A percentile compares a stretch with the other conserved stretches of the same genome.
phyloP scores from a whole-genome alignment of 2,113 vertebrate species.

The Cottus gobio region DNA sequence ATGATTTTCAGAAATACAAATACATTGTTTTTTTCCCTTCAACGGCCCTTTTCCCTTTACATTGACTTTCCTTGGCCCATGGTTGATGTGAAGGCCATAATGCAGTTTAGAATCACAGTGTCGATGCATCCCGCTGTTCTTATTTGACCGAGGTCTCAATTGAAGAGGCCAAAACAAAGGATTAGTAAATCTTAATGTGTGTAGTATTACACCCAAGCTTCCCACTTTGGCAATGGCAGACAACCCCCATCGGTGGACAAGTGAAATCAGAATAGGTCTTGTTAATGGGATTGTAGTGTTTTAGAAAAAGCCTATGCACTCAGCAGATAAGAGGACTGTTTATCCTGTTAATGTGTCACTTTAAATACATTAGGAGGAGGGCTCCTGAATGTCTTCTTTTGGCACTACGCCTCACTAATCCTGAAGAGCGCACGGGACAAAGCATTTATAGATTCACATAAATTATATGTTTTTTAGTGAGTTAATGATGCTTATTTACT shows the following conservation, averaged over 20 bases:
- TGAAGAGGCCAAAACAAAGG: conserved; percentile 53
- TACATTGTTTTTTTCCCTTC: not conserved
- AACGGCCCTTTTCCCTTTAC: too few species aligned
- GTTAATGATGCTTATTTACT: conserved; percentile 40
- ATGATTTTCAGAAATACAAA: not conserved
- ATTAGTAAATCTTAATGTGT: conserved; percentile 75
- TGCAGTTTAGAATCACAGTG: conserved; percentile 11
- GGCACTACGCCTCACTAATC: conserved; percentile 82
- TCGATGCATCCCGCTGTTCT: conserved; percentile 2
- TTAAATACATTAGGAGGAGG: conserved; percentile 84
- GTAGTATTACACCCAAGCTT: conserved; percentile 51
- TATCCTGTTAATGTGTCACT: conserved; percentile 87
- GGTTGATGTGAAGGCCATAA: conserved; percentile 4
- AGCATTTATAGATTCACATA: conserved; percentile 73
- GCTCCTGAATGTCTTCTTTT: conserved; percentile 50
- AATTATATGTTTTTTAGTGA: conserved; percentile 69
- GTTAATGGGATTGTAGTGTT: conserved; percentile 84
- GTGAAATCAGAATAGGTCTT: conserved; percentile 75
- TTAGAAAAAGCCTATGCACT: conserved; percentile 79
- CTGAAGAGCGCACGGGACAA: conserved; percentile 68
- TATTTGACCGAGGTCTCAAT: conserved; percentile 58
- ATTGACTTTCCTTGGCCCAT: not conserved
- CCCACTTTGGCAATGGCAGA: conserved; percentile 53
- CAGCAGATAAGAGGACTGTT: conserved; percentile 82
- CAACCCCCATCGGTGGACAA: conserved; percentile 43